Conservation (phyloP, 2,113 vertebrate genomes). For the Polyodon spathula region DNA sequence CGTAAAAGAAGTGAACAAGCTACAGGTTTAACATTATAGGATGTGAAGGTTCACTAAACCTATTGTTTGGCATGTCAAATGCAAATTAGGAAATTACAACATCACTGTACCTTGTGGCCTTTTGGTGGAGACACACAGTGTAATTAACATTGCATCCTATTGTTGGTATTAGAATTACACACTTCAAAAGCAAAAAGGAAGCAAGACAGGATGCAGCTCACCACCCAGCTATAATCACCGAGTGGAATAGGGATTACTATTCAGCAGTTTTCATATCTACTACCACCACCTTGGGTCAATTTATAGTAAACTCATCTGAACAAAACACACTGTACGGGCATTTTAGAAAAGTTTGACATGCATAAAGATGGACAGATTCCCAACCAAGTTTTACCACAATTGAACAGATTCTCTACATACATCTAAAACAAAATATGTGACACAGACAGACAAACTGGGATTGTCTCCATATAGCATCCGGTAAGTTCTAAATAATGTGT, state of each 20-base stretch:
- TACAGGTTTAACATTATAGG: not conserved
- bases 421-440: too few species aligned
- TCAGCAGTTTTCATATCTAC: conserved; percentile 14
- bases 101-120: conserved; percentile 26
- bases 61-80: conserved; percentile 22
- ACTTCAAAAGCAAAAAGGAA: conserved; percentile 36
- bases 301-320: not conserved
- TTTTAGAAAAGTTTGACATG: too few species aligned
- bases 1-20: conserved; percentile 4
- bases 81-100: conserved; percentile 30
- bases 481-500: too few species aligned
- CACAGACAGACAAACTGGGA: too few species aligned
- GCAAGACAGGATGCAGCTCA: conserved; percentile 27
- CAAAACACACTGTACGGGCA: too few species aligned
- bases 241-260: conserved; percentile 16
- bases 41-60: conserved; percentile 12
- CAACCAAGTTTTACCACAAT: too few species aligned
- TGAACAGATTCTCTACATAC: too few species aligned
- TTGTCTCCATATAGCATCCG: too few species aligned
- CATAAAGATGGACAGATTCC: too few species aligned
- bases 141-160: conserved; percentile 24
- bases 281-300: not conserved
- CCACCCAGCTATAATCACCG: conserved; percentile 16
- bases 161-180: conserved; percentile 29
- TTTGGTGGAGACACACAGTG: conserved; percentile 23